phyloP scores from a whole-genome alignment of 2,797 vertebrate genomes.

The Euphonia xanthogaster region DNA sequence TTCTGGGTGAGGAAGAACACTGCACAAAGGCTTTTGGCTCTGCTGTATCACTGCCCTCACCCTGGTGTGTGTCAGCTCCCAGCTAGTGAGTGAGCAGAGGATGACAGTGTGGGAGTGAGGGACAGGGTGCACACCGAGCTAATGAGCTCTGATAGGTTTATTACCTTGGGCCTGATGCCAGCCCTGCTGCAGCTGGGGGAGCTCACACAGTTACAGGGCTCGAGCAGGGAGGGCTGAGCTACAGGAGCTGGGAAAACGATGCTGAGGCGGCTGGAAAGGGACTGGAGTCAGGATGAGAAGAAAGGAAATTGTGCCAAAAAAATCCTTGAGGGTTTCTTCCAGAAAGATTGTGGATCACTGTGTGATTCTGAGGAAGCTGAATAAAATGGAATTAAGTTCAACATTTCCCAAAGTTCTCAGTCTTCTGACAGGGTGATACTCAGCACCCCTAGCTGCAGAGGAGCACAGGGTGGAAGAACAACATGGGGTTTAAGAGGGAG shows the following conservation, averaged over 20 bases:
- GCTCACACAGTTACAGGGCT: fast-evolving
- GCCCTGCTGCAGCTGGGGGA: neutral
- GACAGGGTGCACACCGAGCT: neutral
- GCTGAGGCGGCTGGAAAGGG: neutral
- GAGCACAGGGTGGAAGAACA: neutral
- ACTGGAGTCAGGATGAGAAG: neutral
- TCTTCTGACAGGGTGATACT: neutral
- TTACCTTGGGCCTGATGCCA: neutral
- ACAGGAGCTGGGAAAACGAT: neutral
- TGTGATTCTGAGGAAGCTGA: neutral
- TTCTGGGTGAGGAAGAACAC: neutral
- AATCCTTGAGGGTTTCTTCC: neutral
- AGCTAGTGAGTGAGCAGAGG: neutral
- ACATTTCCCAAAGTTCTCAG: neutral
- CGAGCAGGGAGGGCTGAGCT: neutral
- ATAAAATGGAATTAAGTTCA: neutral
- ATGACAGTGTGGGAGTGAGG: neutral
- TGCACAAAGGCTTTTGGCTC: neutral
- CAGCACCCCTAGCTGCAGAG: neutral
- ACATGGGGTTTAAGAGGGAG: neutral
- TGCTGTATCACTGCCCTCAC: fast-evolving
- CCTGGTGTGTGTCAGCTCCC: neutral
- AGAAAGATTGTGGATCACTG: neutral
- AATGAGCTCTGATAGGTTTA: neutral
- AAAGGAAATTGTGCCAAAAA: neutral